Base-by-base conservation (phyloP, 2,113 vertebrate genomes). In the Casuarius casuarius region DNA sequence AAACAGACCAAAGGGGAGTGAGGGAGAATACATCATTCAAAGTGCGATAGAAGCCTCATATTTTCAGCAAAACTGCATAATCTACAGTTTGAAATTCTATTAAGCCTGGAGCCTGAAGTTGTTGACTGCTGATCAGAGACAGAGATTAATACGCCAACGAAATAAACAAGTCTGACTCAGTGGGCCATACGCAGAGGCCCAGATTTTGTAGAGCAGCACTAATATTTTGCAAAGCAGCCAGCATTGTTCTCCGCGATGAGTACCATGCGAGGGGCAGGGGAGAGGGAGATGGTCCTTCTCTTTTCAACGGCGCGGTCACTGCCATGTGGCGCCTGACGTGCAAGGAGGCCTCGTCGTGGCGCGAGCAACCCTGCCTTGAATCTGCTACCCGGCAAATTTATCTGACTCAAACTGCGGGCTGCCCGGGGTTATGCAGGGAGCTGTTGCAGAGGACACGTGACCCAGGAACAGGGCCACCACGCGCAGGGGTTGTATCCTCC, bases 81-180 rank as follows among this genome's bases (percentile, higher is more conserved):
- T 79, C 84, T 92, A 82, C 86, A 82, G 71, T 79, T 82, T 58
- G 70, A 91, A 94, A 87, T 84, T 79, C 59, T 79, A 63, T 91
- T 85, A 82, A 89, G 89, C 48, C 76, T 92, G 75, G 48, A 92
- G 95, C 68, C 89, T 87, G 73, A 66, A 94, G 74, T 16, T 76
- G 84, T 49, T 89, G 96, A 94, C 67, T 25, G 6, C 54, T 23
- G 56, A 28, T 90, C 68, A 87, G 73, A 94, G 90, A 54, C 63
- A 90, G 65, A 89, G 67, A 88, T 89, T 88, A 90, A 72, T 67
- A 87, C 25, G 76, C 79, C 31, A 22, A 21, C 42, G 78, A 59
- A 95, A 84, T 91, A 97, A 96, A 96, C 89, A 95, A 70, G 87
- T 85, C 77, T 97, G 95, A 94, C 91, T 94, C 89, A 92, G 91